Conservation (phyloP, 2,888 invertebrate genomes). For the Xylota sylvarum region DNA sequence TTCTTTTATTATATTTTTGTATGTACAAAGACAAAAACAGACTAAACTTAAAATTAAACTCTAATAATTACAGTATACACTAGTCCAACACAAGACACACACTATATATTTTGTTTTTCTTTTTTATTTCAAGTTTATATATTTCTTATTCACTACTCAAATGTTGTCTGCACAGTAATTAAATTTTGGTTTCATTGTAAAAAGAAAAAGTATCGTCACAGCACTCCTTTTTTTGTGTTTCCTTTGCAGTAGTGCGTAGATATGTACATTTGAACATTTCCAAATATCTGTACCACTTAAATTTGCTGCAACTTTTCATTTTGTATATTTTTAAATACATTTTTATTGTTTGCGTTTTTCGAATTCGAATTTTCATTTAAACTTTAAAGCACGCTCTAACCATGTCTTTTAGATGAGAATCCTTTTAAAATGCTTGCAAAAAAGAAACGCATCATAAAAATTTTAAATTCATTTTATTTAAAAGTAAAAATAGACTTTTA, state of each 20-base stretch:
- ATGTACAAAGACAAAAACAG: conserved; percentile 74
- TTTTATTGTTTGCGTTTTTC: conserved; percentile 20
- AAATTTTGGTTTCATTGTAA: conserved; percentile 36
- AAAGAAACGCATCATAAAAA: conserved; percentile 17
- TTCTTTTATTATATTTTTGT: conserved; percentile 34
- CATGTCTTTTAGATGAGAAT: conserved; percentile 47
- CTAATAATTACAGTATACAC: conserved; percentile 59
- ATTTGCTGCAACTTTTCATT: conserved; percentile 31
- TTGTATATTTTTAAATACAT: neutral
- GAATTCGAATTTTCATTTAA: conserved; percentile 28
- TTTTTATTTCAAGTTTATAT: conserved; percentile 6
- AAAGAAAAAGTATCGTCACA: conserved; percentile 17
- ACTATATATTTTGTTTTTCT: conserved; percentile 30
- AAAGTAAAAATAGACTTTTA: conserved; percentile 34
- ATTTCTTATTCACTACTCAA: conserved; percentile 56
- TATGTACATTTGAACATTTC: conserved; percentile 24
- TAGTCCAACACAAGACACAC: conserved; percentile 54
- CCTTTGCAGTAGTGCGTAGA: conserved; percentile 57
- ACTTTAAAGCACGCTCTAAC: conserved; percentile 60
- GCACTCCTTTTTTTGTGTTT: conserved; percentile 45
- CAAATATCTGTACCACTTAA: conserved; percentile 23
- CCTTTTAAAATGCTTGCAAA: conserved; percentile 58
- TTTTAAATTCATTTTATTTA: conserved; percentile 28
- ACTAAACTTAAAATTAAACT: conserved; percentile 45
- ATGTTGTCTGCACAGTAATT: conserved; percentile 58